Evolutionary conservation across 1,140 invertebrate genomes (phyloP).

Genomic region (Megalopta genalis): DNA sequence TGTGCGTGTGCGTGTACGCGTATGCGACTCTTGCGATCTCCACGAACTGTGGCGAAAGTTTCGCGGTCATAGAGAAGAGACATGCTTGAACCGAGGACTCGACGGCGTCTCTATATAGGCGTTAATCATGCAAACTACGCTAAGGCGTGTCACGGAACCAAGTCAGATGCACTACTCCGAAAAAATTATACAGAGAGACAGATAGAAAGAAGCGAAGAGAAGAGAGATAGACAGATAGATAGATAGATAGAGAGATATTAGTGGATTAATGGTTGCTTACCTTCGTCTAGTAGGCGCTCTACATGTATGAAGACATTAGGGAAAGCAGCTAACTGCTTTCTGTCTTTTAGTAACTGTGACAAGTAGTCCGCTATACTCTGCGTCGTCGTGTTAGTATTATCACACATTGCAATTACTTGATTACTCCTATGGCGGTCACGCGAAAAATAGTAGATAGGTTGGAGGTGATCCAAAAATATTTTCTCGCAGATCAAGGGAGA

Average conservation of each 20-base stretch:
- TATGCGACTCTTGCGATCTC: conserved; percentile 1
- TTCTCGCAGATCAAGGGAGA: neutral
- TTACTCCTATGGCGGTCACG: conserved; percentile 70
- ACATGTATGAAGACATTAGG: conserved; percentile 99
- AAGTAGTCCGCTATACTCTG: conserved; percentile 99
- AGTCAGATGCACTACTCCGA: conserved; percentile 16
- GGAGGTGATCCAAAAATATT: conserved; percentile 10
- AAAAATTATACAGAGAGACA: neutral
- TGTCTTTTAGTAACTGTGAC: conserved; percentile 99
- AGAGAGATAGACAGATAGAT: too few species aligned
- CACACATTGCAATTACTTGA: conserved; percentile 84
- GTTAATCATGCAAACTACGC: conserved; percentile 40
- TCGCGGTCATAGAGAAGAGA: conserved; percentile 19
- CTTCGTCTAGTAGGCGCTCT: conserved; percentile 99
- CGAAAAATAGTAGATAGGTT: conserved; percentile 59
- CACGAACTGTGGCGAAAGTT: conserved; percentile 27
- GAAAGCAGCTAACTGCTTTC: conserved; percentile 99
- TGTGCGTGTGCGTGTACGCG: too few species aligned
- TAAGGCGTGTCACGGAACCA: conserved; percentile 41
- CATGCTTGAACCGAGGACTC: conserved; percentile 8
- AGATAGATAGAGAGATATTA: conserved; percentile 12
- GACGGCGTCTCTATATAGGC: conserved; percentile 26
- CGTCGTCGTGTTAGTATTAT: conserved; percentile 89
- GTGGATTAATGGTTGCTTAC: conserved; percentile 84
- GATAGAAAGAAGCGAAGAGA: neutral